A percentile compares a stretch with the other conserved stretches of the same genome.
Evolutionary conservation across 2,888 invertebrate genomes (phyloP).

Genomic region (Dastarcus helophoroides): DNA sequence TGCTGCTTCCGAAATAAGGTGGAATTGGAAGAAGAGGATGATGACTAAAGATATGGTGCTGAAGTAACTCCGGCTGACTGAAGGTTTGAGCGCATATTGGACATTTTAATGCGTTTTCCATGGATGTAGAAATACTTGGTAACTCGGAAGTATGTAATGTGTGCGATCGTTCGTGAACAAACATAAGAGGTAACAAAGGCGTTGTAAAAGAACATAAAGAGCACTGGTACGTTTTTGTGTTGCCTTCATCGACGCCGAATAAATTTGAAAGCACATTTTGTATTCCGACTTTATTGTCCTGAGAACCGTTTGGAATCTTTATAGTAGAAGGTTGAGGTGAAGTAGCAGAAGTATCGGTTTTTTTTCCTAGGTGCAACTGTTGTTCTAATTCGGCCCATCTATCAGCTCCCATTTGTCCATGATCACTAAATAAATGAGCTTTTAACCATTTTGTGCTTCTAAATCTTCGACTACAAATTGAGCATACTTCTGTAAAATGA

Average conservation of each 20-base stretch:
- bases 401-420: slow-evolving; percentile 56
- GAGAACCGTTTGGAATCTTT: slow-evolving; percentile 46
- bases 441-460: slow-evolving; percentile 81
- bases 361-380: slow-evolving; percentile 30
- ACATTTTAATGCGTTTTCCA: slow-evolving; percentile 39
- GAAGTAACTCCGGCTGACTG: slow-evolving; percentile 45
- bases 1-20: slow-evolving; percentile 33
- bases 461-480: slow-evolving; percentile 77
- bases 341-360: slow-evolving; percentile 21
- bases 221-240: slow-evolving; percentile 73
- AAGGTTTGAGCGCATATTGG: slow-evolving; percentile 49
- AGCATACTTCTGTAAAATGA: slow-evolving; percentile 66
- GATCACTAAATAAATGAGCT: slow-evolving; percentile 76
- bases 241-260: slow-evolving; percentile 42
- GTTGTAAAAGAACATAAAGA: slow-evolving; percentile 84
- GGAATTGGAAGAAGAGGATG: slow-evolving; percentile 39
- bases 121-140: slow-evolving; percentile 24
- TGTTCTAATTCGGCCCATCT: slow-evolving; percentile 50
- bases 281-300: slow-evolving; percentile 33
- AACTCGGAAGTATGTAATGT: slow-evolving; percentile 25
- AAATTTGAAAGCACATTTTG: slow-evolving; percentile 41
- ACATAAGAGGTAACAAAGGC: slow-evolving; percentile 78
- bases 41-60: slow-evolving; percentile 52
- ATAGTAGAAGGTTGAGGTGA: slow-evolving; percentile 40
- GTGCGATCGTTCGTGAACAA: slow-evolving; percentile 85